These are phyloP conservation scores for Tapirus terrestris DNA, from an alignment of 2,113 vertebrate species.

Conservation along the genomic window DNA sequence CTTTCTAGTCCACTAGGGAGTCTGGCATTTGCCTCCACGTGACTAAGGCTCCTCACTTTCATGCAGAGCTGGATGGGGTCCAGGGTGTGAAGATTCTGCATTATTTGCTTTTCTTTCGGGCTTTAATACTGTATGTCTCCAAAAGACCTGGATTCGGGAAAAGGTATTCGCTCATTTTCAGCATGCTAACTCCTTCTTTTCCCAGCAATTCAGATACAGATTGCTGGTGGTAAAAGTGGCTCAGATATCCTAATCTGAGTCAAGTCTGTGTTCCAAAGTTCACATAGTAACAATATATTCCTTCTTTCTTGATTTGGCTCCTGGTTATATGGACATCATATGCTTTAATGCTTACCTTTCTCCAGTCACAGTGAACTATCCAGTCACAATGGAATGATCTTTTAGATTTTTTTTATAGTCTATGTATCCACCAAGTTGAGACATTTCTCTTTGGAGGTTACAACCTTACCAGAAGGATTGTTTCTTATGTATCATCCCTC, in stretches of 20 bases:
- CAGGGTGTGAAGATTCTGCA: background rate
- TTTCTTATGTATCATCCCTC: background rate
- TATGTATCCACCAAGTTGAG: background rate
- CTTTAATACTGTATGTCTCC: background rate
- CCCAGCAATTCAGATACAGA: background rate
- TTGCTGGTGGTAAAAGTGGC: background rate
- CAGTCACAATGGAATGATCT: background rate
- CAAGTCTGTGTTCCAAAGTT: background rate
- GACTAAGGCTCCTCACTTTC: background rate
- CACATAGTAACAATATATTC: background rate
- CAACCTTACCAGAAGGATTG: background rate
- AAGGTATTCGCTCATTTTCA: background rate
- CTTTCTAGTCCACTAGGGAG: background rate
- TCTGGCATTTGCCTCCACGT: background rate
- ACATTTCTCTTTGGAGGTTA: constrained; percentile 2
- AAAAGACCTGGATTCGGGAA: background rate
- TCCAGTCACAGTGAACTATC: background rate
- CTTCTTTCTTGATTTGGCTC: background rate
- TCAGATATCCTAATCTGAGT: background rate
- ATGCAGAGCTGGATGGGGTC: background rate
- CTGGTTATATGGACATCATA: background rate
- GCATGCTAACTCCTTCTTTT: background rate
- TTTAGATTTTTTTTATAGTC: background rate
- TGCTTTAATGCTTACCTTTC: background rate
- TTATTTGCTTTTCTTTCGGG: background rate